Percentiles rank a stretch among this genome's conserved stretches.
These are phyloP conservation scores for Drosophila chauvacae DNA, from an alignment of 1,140 invertebrate genomes.

Conservation along the genomic window DNA sequence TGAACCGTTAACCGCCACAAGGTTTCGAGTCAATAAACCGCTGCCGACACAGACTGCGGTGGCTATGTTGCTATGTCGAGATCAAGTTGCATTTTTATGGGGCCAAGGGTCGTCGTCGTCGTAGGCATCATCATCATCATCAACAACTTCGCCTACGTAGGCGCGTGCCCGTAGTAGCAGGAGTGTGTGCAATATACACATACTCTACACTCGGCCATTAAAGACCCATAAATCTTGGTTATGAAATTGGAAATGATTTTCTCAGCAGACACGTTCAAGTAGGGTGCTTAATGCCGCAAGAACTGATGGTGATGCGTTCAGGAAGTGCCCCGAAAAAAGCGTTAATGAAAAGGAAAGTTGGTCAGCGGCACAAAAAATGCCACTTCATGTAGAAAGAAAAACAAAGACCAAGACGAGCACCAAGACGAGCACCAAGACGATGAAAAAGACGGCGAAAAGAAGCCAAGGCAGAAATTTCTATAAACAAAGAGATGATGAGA, in stretches of 20 bases:
- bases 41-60: slow-evolving; percentile 27
- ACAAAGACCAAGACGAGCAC: slow-evolving; percentile 23
- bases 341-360: slow-evolving; percentile 66
- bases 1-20: slow-evolving; percentile 49
- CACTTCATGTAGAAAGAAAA: slow-evolving; percentile 51
- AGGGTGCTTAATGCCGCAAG: slow-evolving; percentile 25
- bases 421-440: slow-evolving; percentile 5
- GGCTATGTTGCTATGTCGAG: slow-evolving; percentile 34
- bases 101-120: slow-evolving; percentile 47
- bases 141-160: slow-evolving; percentile 43
- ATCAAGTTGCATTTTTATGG: slow-evolving; percentile 55
- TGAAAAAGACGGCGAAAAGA: slow-evolving; percentile 23
- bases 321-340: slow-evolving; percentile 38
- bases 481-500: slow-evolving; percentile 46
- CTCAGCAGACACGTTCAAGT: slow-evolving; percentile 30
- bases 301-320: slow-evolving; percentile 44
- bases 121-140: slow-evolving; percentile 14
- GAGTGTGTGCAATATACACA: slow-evolving; percentile 25
- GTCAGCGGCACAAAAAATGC: slow-evolving; percentile 56
- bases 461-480: slow-evolving; percentile 53
- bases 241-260: slow-evolving; percentile 58
- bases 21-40: slow-evolving; percentile 44
- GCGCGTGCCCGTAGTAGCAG: slow-evolving; percentile 35
- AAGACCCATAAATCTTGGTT: slow-evolving; percentile 59
- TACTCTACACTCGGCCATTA: slow-evolving; percentile 32